Base-by-base conservation (phyloP, 2,113 vertebrate species). In the Alligator mississippiensis region DNA sequence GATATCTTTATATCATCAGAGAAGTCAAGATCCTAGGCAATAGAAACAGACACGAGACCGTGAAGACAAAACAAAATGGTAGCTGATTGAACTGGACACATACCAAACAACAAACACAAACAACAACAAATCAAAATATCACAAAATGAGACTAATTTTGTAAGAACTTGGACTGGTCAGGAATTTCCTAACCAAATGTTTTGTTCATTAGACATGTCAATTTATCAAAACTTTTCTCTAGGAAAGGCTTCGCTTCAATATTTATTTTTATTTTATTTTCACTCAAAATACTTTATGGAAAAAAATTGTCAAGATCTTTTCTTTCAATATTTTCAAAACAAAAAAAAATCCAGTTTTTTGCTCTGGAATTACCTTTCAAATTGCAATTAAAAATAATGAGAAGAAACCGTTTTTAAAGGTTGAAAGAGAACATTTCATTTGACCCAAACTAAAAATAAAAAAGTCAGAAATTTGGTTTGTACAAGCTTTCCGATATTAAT, bases 401-500 rank as follows among this genome's bases (percentile, higher is more conserved):
- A 61, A 34, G 15, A 25, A 87, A 63, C 3, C 9, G 64, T 63
- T 72, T 78, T 72, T 27, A 63, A 89, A 64, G 9, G n/a, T 82
- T 47, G 21, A 64, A 77, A 72, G 24, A 75, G 2, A 88, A 22
- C 11, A 17, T 28, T 6, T 55, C 68, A 12, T 21, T 89, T 70
- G 83, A 79, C 54, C 30, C 5, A 76, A 72, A 60, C 15, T 28
- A 18, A 14, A 92, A 70, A 7, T n/a, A 47, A 47, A 38, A 38
- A 47, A 47, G 47, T 47, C 47, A 47, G 47, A 47, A 47, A 63
- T 16, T 62, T 70, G 4, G 54, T 3, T 63, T 27, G n/a, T 89
- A 12, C 59, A 22, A 0, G 0, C 18, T 34, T 18, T 28, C 27
- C 2, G 3, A 61, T 8, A 25, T 4, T 6, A 24, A 4, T 17